These are phyloP conservation scores for Catharus ustulatus DNA, from an alignment of 2,797 vertebrate species.

Conservation along the genomic window DNA sequence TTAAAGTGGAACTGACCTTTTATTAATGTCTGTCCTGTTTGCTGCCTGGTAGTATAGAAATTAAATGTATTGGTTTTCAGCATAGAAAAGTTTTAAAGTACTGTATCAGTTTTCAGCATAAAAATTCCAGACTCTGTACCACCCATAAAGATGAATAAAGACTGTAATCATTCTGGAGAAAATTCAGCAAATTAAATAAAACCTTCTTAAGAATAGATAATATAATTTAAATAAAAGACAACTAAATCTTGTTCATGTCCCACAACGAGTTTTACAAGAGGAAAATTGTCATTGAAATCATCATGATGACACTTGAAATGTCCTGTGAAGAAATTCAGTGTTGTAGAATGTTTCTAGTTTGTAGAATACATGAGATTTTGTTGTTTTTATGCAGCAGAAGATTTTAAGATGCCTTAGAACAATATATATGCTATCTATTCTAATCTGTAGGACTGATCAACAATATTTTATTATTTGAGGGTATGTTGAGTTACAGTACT, in stretches of 20 bases:
- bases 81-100: background rate
- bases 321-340: background rate
- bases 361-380: background rate
- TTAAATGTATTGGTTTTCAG: background rate
- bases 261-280: background rate
- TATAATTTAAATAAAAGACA: slow-evolving; percentile 8
- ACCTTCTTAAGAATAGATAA: slow-evolving; percentile 3
- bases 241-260: background rate
- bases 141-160: slow-evolving; percentile 25
- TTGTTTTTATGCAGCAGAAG: background rate
- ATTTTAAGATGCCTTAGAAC: background rate
- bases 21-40: slow-evolving; percentile 11
- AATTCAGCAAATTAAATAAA: background rate
- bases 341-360: background rate
- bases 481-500: background rate
- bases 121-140: slow-evolving; percentile 16
- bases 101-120: slow-evolving; percentile 29
- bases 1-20: background rate
- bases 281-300: background rate
- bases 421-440: background rate
- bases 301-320: background rate
- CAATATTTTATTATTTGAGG: background rate
- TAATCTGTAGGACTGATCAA: background rate
- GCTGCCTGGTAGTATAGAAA: background rate
- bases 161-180: background rate